Evolutionary conservation across 2,113 vertebrate genomes (phyloP), one percentile per base, ranked within the genome.

Genomic region (Xenotilapia leptura): DNA sequence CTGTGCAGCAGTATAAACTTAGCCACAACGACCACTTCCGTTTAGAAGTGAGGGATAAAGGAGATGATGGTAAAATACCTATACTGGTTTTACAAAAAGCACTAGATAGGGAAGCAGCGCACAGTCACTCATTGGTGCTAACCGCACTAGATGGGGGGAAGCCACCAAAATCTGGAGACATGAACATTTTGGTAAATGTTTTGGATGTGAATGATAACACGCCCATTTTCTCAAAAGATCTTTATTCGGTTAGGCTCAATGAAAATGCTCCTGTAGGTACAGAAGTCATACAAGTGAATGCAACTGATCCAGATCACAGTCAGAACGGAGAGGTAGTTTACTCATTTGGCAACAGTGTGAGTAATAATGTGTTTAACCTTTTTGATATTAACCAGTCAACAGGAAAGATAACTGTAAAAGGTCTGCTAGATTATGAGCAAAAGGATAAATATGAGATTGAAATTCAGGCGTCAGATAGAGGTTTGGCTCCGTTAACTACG

Each of bases 161-260:
- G 53, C 95, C 96, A 28, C 92, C 92, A 0, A 94, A 84, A 86
- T 91, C 92, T 9, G 95, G 95, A 0, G 12, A 79, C 0, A 82
- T 95, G 55, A 84, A 93, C 7, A 95, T 97, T 56, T 10, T 86
- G 1, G 56, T 97, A 2, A 88, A 84, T 2, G 93, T 96, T 31
- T 84, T 96, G 2, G 95, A 97, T 53, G 13, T 84, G 0, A 97
- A 96, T 36, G 96, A 96, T 26, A 96, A 97, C 2, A 45, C 70
- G 0, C 96, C 96, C 1, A 36, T 95, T 56, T 97, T 96, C 4
- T 47, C 86, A 7, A 75, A 93, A 31, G 90, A 92, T 2, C 5
- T 54, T 40, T 94, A 94, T 23, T 89, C 88, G 6, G 81, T 88
- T 1, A 77, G 7, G 2, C 36, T 93, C 0, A 2, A 45, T 9